Percentiles rank a stretch among this genome's conserved stretches.
Conservation (phyloP, 2,113 vertebrate species). For the Clarias batrachus region DNA sequence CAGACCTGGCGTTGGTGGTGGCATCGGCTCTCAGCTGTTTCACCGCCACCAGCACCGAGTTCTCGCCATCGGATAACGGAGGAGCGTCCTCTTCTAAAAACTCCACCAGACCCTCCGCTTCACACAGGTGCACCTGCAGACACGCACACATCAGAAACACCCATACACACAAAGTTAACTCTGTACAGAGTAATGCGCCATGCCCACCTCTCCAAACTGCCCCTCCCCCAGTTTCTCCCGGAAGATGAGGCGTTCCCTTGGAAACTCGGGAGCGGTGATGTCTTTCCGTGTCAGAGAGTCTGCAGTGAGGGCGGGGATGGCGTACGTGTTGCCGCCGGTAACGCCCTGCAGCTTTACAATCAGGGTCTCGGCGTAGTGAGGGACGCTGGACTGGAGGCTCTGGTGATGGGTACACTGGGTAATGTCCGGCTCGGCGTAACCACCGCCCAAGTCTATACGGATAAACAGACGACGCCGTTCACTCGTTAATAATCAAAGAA, state of each 20-base stretch:
- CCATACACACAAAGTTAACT: constrained; percentile 64
- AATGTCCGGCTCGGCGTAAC: constrained; percentile 80
- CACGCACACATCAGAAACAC: constrained; percentile 41
- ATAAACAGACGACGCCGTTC: no score
- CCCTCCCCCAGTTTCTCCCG: constrained; percentile 84
- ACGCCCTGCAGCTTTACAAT: constrained; percentile 82
- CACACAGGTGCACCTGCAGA: constrained; percentile 81
- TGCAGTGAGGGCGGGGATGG: constrained; percentile 79
- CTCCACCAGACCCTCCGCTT: constrained; percentile 74
- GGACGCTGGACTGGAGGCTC: constrained; percentile 77
- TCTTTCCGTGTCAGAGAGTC: constrained; percentile 83
- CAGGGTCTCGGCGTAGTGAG: constrained; percentile 82
- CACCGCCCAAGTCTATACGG: constrained; percentile 74
- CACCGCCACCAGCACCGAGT: constrained; percentile 75
- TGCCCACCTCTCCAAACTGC: constrained; percentile 80
- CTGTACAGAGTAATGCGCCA: neutral
- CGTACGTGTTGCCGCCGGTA: constrained; percentile 84
- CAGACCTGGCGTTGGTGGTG: constrained; percentile 78
- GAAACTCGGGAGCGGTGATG: constrained; percentile 80
- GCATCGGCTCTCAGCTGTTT: constrained; percentile 81
- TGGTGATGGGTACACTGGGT: constrained; percentile 83
- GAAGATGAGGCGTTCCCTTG: constrained; percentile 75
- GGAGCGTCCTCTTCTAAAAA: constrained; percentile 73
- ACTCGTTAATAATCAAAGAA: no score
- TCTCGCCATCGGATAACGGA: constrained; percentile 64